These are phyloP conservation scores for Poecilia wingei DNA, from an alignment of 2,797 vertebrate genomes.

Conservation along the genomic window DNA sequence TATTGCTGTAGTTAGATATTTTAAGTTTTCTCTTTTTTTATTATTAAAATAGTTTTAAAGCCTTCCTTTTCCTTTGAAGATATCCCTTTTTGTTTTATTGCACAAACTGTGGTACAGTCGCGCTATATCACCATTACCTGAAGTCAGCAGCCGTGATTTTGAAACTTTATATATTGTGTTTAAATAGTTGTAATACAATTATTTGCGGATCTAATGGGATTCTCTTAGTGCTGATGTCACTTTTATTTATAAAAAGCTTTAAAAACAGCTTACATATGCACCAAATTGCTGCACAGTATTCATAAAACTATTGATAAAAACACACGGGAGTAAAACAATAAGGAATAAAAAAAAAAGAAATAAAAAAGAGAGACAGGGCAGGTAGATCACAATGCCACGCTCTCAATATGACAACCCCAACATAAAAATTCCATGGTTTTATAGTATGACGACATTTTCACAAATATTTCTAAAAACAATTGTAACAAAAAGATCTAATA, in stretches of 20 bases:
- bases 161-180: background rate
- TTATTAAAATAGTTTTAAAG: constrained; percentile 1
- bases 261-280: no score
- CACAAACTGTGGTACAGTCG: background rate
- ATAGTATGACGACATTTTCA: background rate
- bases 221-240: no score
- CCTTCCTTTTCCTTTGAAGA: background rate
- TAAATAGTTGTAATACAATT: background rate
- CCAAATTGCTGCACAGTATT: no score
- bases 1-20: constrained; percentile 42
- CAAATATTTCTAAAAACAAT: background rate
- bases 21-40: constrained; percentile 11
- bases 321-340: no score
- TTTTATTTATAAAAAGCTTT: no score
- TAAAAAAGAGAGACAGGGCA: no score
- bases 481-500: background rate
- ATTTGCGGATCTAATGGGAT: no score
- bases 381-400: no score
- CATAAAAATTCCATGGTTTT: background rate
- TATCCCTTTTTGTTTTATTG: background rate
- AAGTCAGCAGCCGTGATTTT: background rate
- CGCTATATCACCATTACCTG: background rate
- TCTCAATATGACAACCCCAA: background rate
- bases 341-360: background rate
- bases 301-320: no score